Base-by-base conservation (phyloP, 2,888 invertebrate species). In the Alsophila aescularia region DNA sequence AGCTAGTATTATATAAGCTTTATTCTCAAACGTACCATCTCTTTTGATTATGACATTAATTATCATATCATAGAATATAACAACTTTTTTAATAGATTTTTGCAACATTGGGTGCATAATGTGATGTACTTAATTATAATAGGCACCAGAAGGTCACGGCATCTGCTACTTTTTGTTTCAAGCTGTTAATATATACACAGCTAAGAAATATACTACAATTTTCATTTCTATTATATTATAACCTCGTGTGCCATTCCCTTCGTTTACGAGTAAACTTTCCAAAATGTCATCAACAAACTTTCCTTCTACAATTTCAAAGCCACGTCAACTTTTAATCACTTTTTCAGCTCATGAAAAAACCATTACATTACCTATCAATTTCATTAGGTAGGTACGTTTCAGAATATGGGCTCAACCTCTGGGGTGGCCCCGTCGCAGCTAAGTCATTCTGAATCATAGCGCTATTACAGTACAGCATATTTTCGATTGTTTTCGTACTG, bases 291-390 rank as follows among this genome's bases (percentile, higher is more conserved):
- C 5, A 44, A 32, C n/a, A n/a, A n/a, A n/a, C 34, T 40, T 52
- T n/a, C n/a, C 14, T 18, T 34, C 21, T 37, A 13, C 18, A 34
- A 31, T 44, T 21, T 40, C 34, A 45, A 45, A 56, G 45, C 40
- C 32, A 41, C 45, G 21, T 35, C 35, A 45, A 52, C 16, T 45
- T 37, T 53, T 53, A 42, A 48, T 43, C 39, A 48, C 48, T 35
- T 43, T 56, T 47, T 60, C 41, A 42, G 44, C 40, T 45, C 45
- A 60, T 44, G 36, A 60, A 54, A 57, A 59, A 60, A 42, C 24
- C 65, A 67, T 64, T 60, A 65, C 60, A 66, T 72, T 73, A 73
- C 71, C 64, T 70, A 54, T 60, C 53, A 41, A 60, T 57, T 45
- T 57, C 64, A 58, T 69, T 64, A n/a, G n/a, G n/a, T n/a, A n/a